phyloP scores from a whole-genome alignment of 2,113 vertebrate species.

The Equus quagga region DNA sequence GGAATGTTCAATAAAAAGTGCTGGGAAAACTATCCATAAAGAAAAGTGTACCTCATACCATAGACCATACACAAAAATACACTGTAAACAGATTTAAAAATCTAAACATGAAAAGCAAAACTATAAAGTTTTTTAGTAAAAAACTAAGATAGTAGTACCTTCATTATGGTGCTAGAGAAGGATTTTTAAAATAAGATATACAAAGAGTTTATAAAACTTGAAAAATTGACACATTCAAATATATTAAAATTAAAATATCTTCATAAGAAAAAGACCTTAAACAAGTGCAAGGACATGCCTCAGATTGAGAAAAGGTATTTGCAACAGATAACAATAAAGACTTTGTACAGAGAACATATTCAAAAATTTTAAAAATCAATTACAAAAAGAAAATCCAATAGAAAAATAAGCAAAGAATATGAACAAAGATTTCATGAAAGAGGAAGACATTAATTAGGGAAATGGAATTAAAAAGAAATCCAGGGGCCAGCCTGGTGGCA shows the following conservation, averaged over 20 bases:
- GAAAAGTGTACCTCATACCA: not conserved
- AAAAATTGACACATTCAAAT: not conserved
- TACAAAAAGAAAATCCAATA: not conserved
- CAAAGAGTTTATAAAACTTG: not conserved
- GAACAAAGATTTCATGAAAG: not conserved
- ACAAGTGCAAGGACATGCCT: not conserved
- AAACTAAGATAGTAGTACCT: not conserved
- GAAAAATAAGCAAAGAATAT: not conserved
- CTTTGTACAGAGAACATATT: not conserved
- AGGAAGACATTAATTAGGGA: not conserved
- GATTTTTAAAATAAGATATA: slow-evolving; percentile 19
- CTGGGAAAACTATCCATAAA: not conserved
- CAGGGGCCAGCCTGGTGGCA: not conserved
- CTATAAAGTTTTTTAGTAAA: not conserved
- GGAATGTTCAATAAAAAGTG: not conserved
- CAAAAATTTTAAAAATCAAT: not conserved
- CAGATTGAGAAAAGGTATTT: not conserved
- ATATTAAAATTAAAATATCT: not conserved
- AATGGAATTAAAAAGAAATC: not conserved
- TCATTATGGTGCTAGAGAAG: not conserved
- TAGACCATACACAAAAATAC: not conserved
- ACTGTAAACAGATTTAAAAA: not conserved
- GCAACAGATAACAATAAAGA: not conserved
- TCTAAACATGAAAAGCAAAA: slow-evolving; percentile 29
- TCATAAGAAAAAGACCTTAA: not conserved